Conservation (phyloP, 2,797 vertebrate genomes). For the Pseudomugil tenellus region DNA sequence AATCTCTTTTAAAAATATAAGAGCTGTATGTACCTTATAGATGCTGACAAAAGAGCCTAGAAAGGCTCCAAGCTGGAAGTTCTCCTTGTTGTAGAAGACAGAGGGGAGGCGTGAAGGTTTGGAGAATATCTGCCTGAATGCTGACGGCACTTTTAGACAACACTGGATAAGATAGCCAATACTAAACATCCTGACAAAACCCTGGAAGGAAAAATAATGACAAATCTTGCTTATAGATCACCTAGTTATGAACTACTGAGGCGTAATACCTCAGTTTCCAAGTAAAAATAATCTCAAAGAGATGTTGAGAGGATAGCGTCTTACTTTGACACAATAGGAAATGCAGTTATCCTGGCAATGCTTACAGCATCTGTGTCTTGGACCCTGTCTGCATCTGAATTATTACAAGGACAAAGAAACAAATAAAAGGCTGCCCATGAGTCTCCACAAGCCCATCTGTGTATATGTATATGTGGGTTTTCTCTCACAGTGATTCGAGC, state of each 20-base stretch:
- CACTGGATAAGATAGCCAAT: slow-evolving; percentile 98
- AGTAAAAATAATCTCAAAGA: not conserved
- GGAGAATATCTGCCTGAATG: slow-evolving; percentile 93
- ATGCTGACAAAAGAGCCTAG: slow-evolving; percentile 98
- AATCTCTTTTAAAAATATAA: not conserved
- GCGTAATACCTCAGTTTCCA: not conserved
- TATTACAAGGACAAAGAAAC: slow-evolving; percentile 28
- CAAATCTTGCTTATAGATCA: not conserved
- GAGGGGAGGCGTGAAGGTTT: slow-evolving; percentile 92
- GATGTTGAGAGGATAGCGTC: not conserved
- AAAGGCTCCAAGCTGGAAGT: slow-evolving; percentile 96
- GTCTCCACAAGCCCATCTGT: not conserved
- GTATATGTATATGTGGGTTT: not conserved
- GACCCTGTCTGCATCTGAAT: slow-evolving; percentile 94
- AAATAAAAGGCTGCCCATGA: not conserved
- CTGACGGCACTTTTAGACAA: slow-evolving; percentile 94
- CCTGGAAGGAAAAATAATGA: slow-evolving; percentile 74
- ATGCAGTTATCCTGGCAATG: slow-evolving; percentile 98
- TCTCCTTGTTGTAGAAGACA: slow-evolving; percentile 98
- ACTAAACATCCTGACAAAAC: slow-evolving; percentile 98
- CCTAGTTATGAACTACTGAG: not conserved
- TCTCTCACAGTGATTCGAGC: slow-evolving; percentile 90
- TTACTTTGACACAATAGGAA: slow-evolving; percentile 97
- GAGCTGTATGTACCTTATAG: slow-evolving; percentile 89
- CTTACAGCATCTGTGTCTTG: slow-evolving; percentile 97